A percentile compares a stretch with the other conserved stretches of the same genome.
These are phyloP conservation scores for Perca schrenkii DNA, from an alignment of 2,113 vertebrate genomes.

Conservation along the genomic window DNA sequence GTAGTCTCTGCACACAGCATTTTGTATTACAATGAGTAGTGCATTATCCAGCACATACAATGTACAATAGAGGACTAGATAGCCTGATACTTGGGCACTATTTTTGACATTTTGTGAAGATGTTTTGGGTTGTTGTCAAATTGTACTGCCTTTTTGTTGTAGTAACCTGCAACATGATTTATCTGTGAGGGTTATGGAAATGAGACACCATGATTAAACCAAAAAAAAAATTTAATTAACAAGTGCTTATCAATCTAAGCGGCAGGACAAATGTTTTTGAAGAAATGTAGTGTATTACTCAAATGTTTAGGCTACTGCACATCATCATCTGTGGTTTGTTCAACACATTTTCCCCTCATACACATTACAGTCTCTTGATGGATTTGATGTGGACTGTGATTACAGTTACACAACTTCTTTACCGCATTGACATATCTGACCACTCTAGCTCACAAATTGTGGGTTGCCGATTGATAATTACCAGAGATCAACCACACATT, in stretches of 20 bases:
- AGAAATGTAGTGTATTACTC: background rate
- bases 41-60: background rate
- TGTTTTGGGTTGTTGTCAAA: background rate
- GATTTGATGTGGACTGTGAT: constrained; percentile 25
- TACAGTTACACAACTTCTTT: constrained; percentile 3
- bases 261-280: background rate
- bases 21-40: background rate
- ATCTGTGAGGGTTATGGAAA: background rate
- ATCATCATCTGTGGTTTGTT: background rate
- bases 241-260: background rate
- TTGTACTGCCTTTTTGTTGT: no score
- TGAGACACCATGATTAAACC: background rate
- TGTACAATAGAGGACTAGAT: background rate
- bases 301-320: background rate
- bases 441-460: constrained; percentile 27
- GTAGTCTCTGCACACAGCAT: background rate
- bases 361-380: background rate
- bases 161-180: background rate
- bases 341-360: no score
- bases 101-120: background rate
- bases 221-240: no score
- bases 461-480: constrained; percentile 25
- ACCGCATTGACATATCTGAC: constrained; percentile 16
- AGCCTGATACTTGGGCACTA: background rate
- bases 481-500: constrained; percentile 29